These are phyloP conservation scores for Pseudotriccus pelzelni DNA, from an alignment of 2,797 vertebrate genomes.

Conservation along the genomic window DNA sequence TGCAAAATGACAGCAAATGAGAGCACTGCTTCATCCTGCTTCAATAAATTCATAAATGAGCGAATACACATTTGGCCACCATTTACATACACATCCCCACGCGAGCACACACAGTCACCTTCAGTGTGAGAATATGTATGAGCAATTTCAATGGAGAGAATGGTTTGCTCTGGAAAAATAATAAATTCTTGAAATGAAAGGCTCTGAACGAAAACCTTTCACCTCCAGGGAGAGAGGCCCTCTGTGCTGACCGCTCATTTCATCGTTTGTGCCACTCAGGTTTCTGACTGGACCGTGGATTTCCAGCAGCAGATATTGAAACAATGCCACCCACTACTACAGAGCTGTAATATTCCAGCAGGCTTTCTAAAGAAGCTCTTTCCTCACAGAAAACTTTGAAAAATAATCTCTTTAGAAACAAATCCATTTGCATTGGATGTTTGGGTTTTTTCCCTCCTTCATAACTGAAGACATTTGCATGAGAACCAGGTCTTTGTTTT, in stretches of 20 bases:
- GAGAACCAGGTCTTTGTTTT: constrained; percentile 24
- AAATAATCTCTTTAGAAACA: constrained; percentile 20
- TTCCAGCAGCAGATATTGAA: background rate
- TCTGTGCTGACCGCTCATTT: background rate
- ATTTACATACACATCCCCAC: constrained; percentile 38
- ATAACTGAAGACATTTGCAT: constrained; percentile 14
- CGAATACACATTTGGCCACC: constrained; percentile 41
- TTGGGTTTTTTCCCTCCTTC: background rate
- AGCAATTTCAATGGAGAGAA: constrained; percentile 6
- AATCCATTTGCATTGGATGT: background rate
- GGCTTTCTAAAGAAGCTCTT: background rate
- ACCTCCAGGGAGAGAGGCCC: background rate
- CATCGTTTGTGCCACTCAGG: background rate
- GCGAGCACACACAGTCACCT: background rate
- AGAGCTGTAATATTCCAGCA: background rate
- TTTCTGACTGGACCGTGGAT: background rate
- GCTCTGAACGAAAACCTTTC: constrained; percentile 33
- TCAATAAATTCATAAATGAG: constrained; percentile 51
- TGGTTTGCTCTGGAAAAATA: constrained; percentile 12
- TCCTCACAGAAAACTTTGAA: background rate
- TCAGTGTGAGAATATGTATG: constrained; percentile 11
- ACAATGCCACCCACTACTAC: background rate
- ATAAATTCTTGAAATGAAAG: constrained; percentile 27
- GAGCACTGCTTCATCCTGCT: constrained; percentile 37
- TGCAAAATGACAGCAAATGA: constrained; percentile 59